Conservation (phyloP, 1,140 invertebrate species). For the Zaprionus kolodkinae region DNA sequence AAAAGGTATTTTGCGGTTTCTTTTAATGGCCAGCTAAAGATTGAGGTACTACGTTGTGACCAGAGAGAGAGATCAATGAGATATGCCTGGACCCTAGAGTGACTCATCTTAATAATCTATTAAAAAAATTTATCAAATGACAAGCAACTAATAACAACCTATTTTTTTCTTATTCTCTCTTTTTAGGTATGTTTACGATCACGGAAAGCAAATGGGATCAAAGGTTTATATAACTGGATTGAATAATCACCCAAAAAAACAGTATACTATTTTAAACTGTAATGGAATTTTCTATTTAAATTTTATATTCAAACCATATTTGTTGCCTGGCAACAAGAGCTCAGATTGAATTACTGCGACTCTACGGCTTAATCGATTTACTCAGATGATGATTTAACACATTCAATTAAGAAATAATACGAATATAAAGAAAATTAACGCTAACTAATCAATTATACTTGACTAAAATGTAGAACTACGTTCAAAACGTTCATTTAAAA, state of each 20-base stretch:
- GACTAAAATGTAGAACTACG: constrained; percentile 36
- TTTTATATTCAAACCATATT: neutral
- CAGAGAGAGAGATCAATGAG: neutral
- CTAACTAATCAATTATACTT: constrained; percentile 50
- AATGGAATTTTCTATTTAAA: neutral
- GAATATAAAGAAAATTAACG: constrained; percentile 16
- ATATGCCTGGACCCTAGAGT: neutral
- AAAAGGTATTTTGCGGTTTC: constrained; percentile 62
- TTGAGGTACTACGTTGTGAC: neutral
- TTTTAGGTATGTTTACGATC: constrained; percentile 56
- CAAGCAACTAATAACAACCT: constrained; percentile 31
- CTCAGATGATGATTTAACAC: constrained; percentile 36
- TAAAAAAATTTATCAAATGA: neutral
- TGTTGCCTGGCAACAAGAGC: neutral
- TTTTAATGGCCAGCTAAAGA: constrained; percentile 33
- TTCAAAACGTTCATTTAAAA: constrained; percentile 55
- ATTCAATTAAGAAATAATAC: constrained; percentile 22
- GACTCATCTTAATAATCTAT: neutral
- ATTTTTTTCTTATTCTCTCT: constrained; percentile 11
- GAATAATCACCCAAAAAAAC: too few species aligned
- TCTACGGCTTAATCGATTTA: constrained; percentile 29
- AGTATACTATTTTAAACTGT: too few species aligned
- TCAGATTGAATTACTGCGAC: neutral
- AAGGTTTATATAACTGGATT: neutral
- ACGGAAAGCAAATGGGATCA: neutral